Conservation (phyloP, 2,113 vertebrate species). For the Spheniscus mendiculus region DNA sequence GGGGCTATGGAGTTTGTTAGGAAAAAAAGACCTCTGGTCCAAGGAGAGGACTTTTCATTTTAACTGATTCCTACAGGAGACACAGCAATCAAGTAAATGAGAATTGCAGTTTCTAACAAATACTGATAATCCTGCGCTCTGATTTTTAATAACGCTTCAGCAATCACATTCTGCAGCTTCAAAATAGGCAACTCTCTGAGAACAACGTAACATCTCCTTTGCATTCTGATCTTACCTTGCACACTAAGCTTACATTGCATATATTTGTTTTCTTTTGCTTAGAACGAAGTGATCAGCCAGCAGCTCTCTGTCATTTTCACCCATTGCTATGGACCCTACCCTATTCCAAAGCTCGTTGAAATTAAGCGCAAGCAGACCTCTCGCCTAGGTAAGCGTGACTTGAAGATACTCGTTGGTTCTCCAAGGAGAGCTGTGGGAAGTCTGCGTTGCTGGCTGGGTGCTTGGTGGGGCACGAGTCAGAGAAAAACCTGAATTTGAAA, state of each 20-base stretch:
- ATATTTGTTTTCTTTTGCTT: constrained; percentile 19
- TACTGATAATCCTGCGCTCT: not conserved
- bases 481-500: not conserved
- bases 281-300: constrained; percentile 99
- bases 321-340: constrained; percentile 97
- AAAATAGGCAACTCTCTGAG: not conserved
- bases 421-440: not conserved
- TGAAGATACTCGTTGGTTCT: fast-evolving
- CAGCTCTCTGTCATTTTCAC: constrained; percentile 94
- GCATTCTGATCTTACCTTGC: too few relatives aligned
- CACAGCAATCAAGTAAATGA: not conserved
- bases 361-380: constrained; percentile 95
- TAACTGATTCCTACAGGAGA: not conserved
- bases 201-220: too few relatives aligned
- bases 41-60: not conserved
- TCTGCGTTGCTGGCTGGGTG: not conserved
- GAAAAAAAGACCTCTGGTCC: not conserved
- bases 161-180: constrained; percentile 1
- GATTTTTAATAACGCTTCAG: constrained; percentile 12
- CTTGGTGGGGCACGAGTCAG: not conserved
- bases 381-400: constrained; percentile 84
- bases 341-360: constrained; percentile 94
- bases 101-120: not conserved
- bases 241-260: too few relatives aligned
- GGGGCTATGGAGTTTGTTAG: not conserved